These are phyloP conservation scores for Harpagoxenus sublaevis DNA, from an alignment of 2,888 invertebrate genomes.

Conservation along the genomic window DNA sequence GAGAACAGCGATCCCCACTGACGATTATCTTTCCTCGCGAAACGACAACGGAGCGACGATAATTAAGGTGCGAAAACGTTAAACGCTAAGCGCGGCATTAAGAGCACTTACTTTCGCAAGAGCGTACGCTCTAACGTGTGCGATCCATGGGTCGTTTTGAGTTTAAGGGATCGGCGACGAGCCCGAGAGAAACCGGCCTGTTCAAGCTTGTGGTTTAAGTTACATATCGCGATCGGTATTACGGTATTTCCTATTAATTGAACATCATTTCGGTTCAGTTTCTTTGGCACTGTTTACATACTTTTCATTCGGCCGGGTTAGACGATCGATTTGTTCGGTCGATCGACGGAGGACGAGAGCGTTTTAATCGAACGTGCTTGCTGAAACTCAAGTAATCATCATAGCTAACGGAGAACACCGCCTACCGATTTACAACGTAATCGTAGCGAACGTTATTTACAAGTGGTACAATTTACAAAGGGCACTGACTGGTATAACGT, in stretches of 20 bases:
- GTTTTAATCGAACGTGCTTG: conserved; percentile 28
- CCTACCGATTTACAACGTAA: conserved; percentile 17
- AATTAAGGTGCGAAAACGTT: conserved; percentile 52
- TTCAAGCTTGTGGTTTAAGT: conserved; percentile 62
- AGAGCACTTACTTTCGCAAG: conserved; percentile 70
- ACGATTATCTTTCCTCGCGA: conserved; percentile 10
- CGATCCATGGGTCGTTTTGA: conserved; percentile 16
- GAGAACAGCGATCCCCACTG: not conserved
- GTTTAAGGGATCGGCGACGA: conserved; percentile 4
- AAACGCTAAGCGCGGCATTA: conserved; percentile 67
- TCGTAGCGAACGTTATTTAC: conserved; percentile 41
- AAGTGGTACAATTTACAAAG: conserved; percentile 49
- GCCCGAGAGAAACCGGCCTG: conserved; percentile 55
- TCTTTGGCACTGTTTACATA: conserved; percentile 66
- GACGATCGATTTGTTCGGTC: conserved; percentile 43
- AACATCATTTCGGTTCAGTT: conserved; percentile 61
- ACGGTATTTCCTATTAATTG: conserved; percentile 38
- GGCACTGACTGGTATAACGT: conserved; percentile 58
- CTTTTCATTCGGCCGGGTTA: conserved; percentile 28
- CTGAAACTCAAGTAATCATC: conserved; percentile 3
- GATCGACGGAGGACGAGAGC: conserved; percentile 33
- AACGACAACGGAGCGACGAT: conserved; percentile 41
- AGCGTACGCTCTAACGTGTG: conserved; percentile 44
- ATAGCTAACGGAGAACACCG: conserved; percentile 39
- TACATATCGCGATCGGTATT: conserved; percentile 52